Conservation (phyloP, 2,113 vertebrate genomes). For the Callionymus lyra region DNA sequence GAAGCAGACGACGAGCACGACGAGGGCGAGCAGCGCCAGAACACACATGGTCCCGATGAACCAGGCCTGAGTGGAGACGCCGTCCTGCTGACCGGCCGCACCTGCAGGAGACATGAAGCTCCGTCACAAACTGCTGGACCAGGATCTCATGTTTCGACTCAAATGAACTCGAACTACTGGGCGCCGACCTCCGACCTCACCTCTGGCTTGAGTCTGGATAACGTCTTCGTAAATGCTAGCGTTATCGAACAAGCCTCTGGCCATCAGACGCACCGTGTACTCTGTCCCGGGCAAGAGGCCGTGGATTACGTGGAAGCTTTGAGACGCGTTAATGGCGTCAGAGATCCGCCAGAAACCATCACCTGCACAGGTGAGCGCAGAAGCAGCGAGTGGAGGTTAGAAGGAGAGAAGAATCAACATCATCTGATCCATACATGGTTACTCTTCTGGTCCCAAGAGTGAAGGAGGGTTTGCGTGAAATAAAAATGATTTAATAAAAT, state of each 20-base stretch:
- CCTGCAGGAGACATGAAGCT: constrained; percentile 46
- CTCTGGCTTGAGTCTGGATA: constrained; percentile 86
- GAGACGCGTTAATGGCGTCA: constrained; percentile 79
- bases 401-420: neutral
- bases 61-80: constrained; percentile 78
- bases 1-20: constrained; percentile 79
- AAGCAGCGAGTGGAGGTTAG: constrained; percentile 50
- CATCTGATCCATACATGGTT: no score
- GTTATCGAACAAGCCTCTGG: constrained; percentile 82
- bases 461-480: no score
- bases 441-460: no score
- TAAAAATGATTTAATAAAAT: no score
- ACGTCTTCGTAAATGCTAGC: constrained; percentile 93
- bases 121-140: neutral
- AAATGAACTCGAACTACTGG: no score
- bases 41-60: constrained; percentile 89
- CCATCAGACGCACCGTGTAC: constrained; percentile 81
- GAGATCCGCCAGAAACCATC: constrained; percentile 77
- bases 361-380: constrained; percentile 75
- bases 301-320: constrained; percentile 79
- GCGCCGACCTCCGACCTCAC: constrained; percentile 64
- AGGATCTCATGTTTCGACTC: no score
- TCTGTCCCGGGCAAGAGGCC: constrained; percentile 76
- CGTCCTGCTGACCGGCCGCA: constrained; percentile 52
- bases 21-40: constrained; percentile 77